These are phyloP conservation scores for Drosophila parabipectinata DNA, from an alignment of 1,140 invertebrate genomes.

Conservation along the genomic window DNA sequence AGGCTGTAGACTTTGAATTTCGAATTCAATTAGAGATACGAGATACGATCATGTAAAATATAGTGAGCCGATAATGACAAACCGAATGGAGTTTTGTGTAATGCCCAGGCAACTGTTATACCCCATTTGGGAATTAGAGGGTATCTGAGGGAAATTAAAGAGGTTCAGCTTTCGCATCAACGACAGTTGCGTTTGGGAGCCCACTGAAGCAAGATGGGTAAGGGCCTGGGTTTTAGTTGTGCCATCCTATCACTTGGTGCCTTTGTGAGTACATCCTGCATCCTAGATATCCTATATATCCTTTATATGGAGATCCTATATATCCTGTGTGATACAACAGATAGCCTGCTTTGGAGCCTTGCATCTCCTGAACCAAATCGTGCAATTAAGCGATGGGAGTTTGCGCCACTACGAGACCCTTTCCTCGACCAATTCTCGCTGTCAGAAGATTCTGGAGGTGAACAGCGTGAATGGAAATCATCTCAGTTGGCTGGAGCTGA, in stretches of 20 bases:
- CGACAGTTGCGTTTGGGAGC: slow-evolving; percentile 17
- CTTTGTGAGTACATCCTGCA: slow-evolving; percentile 41
- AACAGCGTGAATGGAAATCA: slow-evolving; percentile 15
- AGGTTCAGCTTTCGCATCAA: not conserved
- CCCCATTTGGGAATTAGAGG: not conserved
- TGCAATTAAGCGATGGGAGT: slow-evolving; percentile 4
- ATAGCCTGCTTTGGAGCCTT: slow-evolving; percentile 52
- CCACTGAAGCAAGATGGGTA: slow-evolving; percentile 46
- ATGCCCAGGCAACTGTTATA: not conserved
- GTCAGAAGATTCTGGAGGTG: slow-evolving; percentile 27
- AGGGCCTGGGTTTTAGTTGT: slow-evolving; percentile 38
- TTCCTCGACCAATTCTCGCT: not conserved
- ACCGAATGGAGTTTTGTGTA: not conserved
- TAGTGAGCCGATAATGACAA: slow-evolving; percentile 2
- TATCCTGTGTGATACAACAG: slow-evolving; percentile 4
- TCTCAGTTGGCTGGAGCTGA: slow-evolving; percentile 45
- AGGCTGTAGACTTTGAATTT: not conserved
- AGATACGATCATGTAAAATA: slow-evolving; percentile 4
- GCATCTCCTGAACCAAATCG: slow-evolving; percentile 53
- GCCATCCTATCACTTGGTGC: slow-evolving; percentile 40
- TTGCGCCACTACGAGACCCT: not conserved
- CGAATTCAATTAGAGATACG: too few relatives aligned
- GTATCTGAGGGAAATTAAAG: not conserved
- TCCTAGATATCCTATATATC: not conserved
- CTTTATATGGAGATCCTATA: too few relatives aligned